Conservation (phyloP, 2,113 vertebrate species). For the Hippocampus abdominalis region DNA sequence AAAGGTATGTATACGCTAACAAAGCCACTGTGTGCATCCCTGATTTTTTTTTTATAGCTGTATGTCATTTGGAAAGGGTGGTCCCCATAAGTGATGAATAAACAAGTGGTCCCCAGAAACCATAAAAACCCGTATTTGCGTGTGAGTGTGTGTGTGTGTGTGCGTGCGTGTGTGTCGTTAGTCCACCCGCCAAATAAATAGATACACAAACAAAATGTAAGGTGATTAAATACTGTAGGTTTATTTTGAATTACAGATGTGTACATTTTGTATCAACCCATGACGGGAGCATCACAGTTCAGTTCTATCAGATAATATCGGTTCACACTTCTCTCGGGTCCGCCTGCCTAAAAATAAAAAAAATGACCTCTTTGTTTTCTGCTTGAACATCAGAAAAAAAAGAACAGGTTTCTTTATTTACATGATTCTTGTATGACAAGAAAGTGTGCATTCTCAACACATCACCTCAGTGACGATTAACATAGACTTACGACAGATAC, state of each 20-base stretch:
- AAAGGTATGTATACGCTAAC: no score
- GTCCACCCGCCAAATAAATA: no score
- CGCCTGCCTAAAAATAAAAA: constrained; percentile 93
- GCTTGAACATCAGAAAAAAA: constrained; percentile 97
- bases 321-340: constrained; percentile 58
- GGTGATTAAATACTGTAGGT: constrained; percentile 81
- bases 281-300: constrained; percentile 82
- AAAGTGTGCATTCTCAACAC: constrained; percentile 77
- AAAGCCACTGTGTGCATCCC: no score
- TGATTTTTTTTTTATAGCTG: no score
- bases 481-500: constrained; percentile 48
- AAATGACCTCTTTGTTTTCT: constrained; percentile 84
- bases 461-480: constrained; percentile 67
- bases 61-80: no score
- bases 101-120: no score
- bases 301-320: constrained; percentile 65
- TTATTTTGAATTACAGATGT: constrained; percentile 96
- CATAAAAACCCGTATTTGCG: no score
- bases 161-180: no score
- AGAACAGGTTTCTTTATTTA: constrained; percentile 83
- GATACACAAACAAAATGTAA: constrained; percentile 19
- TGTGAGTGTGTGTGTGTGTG: no score
- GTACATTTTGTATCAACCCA: constrained; percentile 81
- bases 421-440: constrained; percentile 98
- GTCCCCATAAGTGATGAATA: no score